phyloP scores from a whole-genome alignment of 2,113 vertebrate species.

The Morone saxatilis region DNA sequence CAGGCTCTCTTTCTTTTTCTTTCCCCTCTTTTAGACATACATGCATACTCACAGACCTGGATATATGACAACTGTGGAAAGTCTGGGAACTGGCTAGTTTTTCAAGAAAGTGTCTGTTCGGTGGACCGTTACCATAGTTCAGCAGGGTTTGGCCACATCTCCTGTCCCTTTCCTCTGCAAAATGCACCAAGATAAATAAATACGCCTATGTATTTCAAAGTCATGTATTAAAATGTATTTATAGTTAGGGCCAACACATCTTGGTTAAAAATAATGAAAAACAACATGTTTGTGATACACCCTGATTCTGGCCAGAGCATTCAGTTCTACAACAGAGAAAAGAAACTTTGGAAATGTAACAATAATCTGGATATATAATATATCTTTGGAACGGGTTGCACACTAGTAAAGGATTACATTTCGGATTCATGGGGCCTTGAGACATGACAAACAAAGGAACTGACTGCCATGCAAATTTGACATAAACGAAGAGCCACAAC shows the following conservation, averaged over 20 bases:
- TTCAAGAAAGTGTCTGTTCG: constrained; percentile 62
- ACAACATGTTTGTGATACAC: constrained; percentile 53
- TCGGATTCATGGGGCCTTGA: constrained; percentile 10
- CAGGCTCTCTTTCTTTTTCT: constrained; percentile 43
- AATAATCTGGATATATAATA: neutral
- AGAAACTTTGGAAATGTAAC: constrained; percentile 3
- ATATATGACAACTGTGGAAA: constrained; percentile 76
- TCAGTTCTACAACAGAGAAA: constrained; percentile 13
- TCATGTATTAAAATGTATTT: constrained; percentile 51
- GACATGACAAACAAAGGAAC: constrained; percentile 24
- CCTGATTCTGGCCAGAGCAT: constrained; percentile 12
- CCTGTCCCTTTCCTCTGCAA: constrained; percentile 53
- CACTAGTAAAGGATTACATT: constrained; percentile 19
- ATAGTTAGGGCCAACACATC: constrained; percentile 39
- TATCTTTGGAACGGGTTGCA: constrained; percentile 20
- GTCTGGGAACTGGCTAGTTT: constrained; percentile 64
- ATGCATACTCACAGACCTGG: constrained; percentile 63
- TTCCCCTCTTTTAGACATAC: constrained; percentile 52
- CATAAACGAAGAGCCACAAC: constrained; percentile 20
- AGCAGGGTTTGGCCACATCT: constrained; percentile 58
- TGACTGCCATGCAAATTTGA: neutral
- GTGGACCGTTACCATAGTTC: constrained; percentile 65
- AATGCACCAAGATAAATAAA: constrained; percentile 73
- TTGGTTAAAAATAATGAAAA: constrained; percentile 53
- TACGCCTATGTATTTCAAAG: constrained; percentile 55